A percentile compares a stretch with the other conserved stretches of the same genome.
These are phyloP conservation scores for Griposia aprilina DNA, from an alignment of 2,888 invertebrate species.

Conservation along the genomic window DNA sequence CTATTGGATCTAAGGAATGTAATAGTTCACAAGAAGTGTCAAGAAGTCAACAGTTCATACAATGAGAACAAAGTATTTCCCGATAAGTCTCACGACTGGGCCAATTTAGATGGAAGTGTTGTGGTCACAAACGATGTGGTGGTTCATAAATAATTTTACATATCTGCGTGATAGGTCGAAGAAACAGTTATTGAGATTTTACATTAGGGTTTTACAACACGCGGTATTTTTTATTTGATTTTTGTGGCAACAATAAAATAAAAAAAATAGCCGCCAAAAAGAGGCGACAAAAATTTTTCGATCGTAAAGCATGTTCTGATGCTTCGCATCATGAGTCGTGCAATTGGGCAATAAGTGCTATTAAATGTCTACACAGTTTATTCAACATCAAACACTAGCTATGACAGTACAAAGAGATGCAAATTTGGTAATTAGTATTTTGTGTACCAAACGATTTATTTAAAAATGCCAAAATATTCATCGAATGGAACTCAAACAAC, in stretches of 20 bases:
- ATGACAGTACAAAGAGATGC: conserved; percentile 36
- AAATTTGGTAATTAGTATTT: conserved; percentile 25
- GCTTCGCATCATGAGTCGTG: too few species aligned
- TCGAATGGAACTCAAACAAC: background rate
- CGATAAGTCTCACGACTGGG: conserved; percentile 40
- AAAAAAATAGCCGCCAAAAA: too few species aligned
- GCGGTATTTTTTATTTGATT: background rate
- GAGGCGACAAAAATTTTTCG: too few species aligned
- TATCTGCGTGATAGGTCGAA: background rate
- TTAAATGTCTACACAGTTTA: conserved; percentile 9
- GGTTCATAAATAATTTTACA: background rate
- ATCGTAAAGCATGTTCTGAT: too few species aligned
- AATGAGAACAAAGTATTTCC: conserved; percentile 48
- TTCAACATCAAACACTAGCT: conserved; percentile 13
- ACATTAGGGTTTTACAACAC: too few species aligned
- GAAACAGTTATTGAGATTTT: background rate
- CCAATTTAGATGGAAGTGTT: conserved; percentile 25
- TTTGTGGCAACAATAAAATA: background rate
- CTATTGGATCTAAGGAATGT: conserved; percentile 29
- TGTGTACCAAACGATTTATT: background rate
- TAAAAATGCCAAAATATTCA: conserved; percentile 4
- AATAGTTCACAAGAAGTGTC: conserved; percentile 51
- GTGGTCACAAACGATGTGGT: background rate
- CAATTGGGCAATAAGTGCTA: background rate
- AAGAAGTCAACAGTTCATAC: conserved; percentile 41